Conservation (phyloP, 2,888 invertebrate species). For the Resseliella maxima region DNA sequence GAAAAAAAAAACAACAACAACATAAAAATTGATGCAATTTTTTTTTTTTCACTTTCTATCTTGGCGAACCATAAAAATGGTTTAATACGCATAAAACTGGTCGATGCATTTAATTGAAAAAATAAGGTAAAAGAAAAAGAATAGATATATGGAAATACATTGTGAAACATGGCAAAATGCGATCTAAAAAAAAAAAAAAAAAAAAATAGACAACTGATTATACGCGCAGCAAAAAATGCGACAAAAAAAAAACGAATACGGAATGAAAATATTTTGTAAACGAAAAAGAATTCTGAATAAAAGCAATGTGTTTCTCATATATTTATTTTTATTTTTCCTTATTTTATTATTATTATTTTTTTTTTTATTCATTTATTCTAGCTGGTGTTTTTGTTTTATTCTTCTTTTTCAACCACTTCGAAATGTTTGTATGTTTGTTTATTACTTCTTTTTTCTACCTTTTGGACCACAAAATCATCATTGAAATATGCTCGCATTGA, state of each 20-base stretch:
- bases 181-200: too few relatives aligned
- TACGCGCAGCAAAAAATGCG: constrained; percentile 59
- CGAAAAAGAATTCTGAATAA: constrained; percentile 59
- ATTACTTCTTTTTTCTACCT: too few relatives aligned
- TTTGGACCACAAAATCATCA: too few relatives aligned
- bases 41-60: too few relatives aligned
- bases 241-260: constrained; percentile 56
- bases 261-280: constrained; percentile 51
- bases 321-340: constrained; percentile 60
- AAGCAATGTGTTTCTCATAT: constrained; percentile 64
- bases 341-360: neutral
- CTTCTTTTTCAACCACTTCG: neutral
- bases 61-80: too few relatives aligned
- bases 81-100: neutral
- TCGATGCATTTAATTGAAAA: constrained; percentile 62
- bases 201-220: constrained; percentile 51
- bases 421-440: too few relatives aligned
- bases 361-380: neutral
- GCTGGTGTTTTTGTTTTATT: neutral
- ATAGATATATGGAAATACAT: constrained; percentile 66
- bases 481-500: too few relatives aligned
- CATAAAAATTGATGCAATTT: too few relatives aligned
- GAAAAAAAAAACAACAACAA: neutral
- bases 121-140: constrained; percentile 66
- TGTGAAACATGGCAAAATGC: constrained; percentile 67